These are phyloP conservation scores for Alcis repandata DNA, from an alignment of 2,888 invertebrate species.

Conservation along the genomic window DNA sequence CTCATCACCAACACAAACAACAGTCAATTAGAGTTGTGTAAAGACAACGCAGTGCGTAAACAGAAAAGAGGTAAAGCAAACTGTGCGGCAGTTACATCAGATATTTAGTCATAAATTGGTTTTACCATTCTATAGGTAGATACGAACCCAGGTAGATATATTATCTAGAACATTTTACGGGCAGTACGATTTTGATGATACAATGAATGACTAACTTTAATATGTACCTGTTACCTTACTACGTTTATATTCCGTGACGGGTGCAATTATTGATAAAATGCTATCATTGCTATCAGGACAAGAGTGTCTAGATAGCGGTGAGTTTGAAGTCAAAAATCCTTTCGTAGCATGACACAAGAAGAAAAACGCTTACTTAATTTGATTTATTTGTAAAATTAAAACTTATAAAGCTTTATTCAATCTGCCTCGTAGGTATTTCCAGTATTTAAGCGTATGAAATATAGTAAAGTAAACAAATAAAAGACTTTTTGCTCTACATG, in stretches of 20 bases:
- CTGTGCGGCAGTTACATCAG: slow-evolving; percentile 8
- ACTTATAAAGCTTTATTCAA: too few relatives aligned
- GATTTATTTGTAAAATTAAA: too few relatives aligned
- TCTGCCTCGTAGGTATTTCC: too few relatives aligned
- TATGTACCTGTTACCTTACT: not conserved
- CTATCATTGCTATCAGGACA: slow-evolving; percentile 11
- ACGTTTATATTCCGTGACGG: slow-evolving; percentile 12
- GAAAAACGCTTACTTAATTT: too few relatives aligned
- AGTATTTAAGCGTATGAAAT: too few relatives aligned
- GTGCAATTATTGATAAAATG: slow-evolving; percentile 25
- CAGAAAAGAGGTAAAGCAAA: slow-evolving; percentile 6
- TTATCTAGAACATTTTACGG: slow-evolving; percentile 1
- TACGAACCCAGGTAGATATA: not conserved
- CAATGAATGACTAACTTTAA: slow-evolving; percentile 14
- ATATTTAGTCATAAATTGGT: slow-evolving; percentile 1
- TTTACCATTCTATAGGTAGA: not conserved
- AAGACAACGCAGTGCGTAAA: slow-evolving; percentile 2
- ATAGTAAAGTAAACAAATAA: too few relatives aligned
- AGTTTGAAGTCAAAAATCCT: slow-evolving; percentile 12
- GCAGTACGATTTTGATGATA: slow-evolving; percentile 1
- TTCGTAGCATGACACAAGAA: not conserved
- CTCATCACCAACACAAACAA: slow-evolving; percentile 12
- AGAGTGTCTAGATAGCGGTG: slow-evolving; percentile 25
- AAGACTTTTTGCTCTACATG: too few relatives aligned
- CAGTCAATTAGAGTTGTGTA: slow-evolving; percentile 16